Evolutionary conservation across 1,140 invertebrate species (phyloP).

Genomic region (Drosophila bifasciata): DNA sequence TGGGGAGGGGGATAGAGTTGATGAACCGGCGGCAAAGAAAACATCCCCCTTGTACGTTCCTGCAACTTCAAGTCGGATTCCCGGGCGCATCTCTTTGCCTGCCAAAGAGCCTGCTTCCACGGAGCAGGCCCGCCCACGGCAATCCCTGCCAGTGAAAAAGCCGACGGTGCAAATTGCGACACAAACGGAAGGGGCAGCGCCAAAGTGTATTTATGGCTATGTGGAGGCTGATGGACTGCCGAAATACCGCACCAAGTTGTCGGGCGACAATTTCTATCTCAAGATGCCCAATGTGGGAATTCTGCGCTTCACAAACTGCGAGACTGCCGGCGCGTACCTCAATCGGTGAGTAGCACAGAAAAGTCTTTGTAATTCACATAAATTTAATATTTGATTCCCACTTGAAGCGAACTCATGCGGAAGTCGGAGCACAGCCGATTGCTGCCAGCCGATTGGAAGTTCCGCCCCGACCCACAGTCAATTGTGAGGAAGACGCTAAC

Average conservation of each 20-base stretch:
- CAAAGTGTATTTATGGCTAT: constrained; percentile 36
- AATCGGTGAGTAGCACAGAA: constrained; percentile 46
- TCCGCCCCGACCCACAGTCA: constrained; percentile 26
- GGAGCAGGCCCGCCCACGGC: neutral
- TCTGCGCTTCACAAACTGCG: constrained; percentile 31
- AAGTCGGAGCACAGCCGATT: neutral
- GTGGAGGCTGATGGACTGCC: constrained; percentile 50
- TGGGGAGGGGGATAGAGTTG: neutral
- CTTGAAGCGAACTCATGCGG: constrained; percentile 26
- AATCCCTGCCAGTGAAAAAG: constrained; percentile 8
- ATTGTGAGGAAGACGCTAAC: constrained; percentile 3
- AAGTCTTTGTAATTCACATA: too few species aligned
- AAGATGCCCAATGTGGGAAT: constrained; percentile 51
- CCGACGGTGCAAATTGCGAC: too few species aligned
- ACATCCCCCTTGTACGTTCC: neutral
- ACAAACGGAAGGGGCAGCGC: too few species aligned
- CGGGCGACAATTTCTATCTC: constrained; percentile 36
- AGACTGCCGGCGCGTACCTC: constrained; percentile 28
- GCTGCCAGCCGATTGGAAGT: constrained; percentile 58
- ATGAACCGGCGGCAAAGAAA: neutral
- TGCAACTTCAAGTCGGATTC: neutral
- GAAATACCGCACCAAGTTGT: constrained; percentile 39
- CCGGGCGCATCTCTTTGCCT: constrained; percentile 8
- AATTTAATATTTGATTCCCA: too few species aligned
- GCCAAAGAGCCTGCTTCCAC: neutral